Percentiles rank a stretch among this genome's conserved stretches.
These are phyloP conservation scores for Myotis lucifugus DNA, from an alignment of 2,113 vertebrate genomes.

Conservation along the genomic window DNA sequence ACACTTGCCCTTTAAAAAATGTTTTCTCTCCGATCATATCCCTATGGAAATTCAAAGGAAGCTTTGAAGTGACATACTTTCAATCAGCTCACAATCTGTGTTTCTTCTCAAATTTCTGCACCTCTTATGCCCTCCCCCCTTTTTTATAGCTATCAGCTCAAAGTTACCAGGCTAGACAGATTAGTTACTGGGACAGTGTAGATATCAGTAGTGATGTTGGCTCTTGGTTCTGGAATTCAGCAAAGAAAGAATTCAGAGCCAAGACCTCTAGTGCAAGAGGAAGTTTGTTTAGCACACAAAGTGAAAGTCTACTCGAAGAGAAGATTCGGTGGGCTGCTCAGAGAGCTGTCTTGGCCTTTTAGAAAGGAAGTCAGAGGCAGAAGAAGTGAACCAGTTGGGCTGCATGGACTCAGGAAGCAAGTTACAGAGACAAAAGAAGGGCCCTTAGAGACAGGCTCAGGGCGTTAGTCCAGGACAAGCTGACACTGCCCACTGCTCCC, in stretches of 20 bases:
- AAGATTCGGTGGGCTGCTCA: background rate
- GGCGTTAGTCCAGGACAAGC: background rate
- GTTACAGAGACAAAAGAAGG: background rate
- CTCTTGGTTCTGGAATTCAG: background rate
- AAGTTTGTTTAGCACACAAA: background rate
- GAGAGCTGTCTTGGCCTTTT: background rate
- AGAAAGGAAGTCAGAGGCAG: background rate
- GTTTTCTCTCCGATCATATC: background rate
- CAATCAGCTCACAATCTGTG: background rate
- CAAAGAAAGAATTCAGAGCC: background rate
- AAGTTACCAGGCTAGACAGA: background rate
- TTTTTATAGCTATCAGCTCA: background rate
- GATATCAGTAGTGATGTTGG: background rate
- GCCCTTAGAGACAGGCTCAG: background rate
- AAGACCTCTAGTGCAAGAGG: background rate
- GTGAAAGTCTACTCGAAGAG: background rate
- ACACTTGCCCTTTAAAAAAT: background rate
- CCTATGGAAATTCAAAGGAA: background rate
- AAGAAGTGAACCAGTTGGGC: background rate
- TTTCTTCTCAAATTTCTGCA: constrained; percentile 30
- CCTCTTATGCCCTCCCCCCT: background rate
- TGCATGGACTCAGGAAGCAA: background rate
- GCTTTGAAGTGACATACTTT: background rate
- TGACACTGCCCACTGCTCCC: background rate
- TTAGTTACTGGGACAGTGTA: background rate